Base-by-base conservation (phyloP, 2,797 vertebrate species). In the Gephyroberyx darwinii region DNA sequence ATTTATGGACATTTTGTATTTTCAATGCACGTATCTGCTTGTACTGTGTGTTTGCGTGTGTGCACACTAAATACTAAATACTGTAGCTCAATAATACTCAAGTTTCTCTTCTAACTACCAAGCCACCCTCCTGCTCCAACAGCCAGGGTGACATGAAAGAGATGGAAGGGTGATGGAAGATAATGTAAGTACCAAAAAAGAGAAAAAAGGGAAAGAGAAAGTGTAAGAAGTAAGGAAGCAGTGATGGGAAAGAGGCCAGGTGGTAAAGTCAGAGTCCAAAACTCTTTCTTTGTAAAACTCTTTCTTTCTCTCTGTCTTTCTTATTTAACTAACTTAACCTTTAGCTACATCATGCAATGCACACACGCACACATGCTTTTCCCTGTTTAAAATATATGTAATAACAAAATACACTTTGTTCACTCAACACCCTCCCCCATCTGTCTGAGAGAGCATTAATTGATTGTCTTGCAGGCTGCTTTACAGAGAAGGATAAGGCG, bases 401-500 rank as follows among this genome's bases (percentile, higher is more conserved):
- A 71, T 77, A 73, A 72, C 48, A 47, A 74, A 78, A 76, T 70
- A 51, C 65, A 60, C 61, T 72, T 71, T 74, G 60, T 77, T 78
- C 67, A 67, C 41, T 64, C 63, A 83, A 65, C 67, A 54, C 22
- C 22, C 16, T 26, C 43, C 52, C 52, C 52, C 47, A 19, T 75
- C 63, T 63, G 65, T 86, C 68, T 52, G 16, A 81, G 65, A 58
- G 71, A 80, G 78, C 70, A 78, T 84, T 86, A 84, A 86, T 80
- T 86, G 75, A 88, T 89, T 84, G 74, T 83, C 65, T 78, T 84
- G 79, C 80, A 83, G 77, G 77, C 80, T 84, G 62, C 63, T 91
- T 90, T 83, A 89, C 81, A 85, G 70, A 87, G 77, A 71, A 74
- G 71, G 71, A 87, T 87, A 81, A 87, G 89, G 83, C 20, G 7